phyloP scores from a whole-genome alignment of 2,888 invertebrate genomes.

The Caenorhabditis sp. region DNA sequence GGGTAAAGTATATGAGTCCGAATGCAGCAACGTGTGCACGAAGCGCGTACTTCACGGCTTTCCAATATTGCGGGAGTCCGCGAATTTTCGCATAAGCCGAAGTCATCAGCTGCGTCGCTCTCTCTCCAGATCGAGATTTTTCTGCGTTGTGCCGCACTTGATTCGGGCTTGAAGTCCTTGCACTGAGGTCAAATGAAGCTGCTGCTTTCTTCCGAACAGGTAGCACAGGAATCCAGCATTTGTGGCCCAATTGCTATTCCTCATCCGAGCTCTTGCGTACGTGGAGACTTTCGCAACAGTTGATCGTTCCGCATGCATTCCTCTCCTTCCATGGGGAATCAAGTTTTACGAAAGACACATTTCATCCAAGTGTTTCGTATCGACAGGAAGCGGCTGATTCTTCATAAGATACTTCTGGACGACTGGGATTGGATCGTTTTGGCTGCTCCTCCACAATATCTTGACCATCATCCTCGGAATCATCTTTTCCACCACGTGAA shows the following conservation, averaged over 20 bases:
- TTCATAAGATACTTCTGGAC: too few species aligned
- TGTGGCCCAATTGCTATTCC: background rate
- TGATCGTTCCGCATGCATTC: background rate
- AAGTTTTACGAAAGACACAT: background rate
- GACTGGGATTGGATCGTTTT: too few species aligned
- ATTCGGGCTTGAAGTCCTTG: background rate
- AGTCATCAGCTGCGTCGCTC: background rate
- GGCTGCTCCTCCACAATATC: background rate
- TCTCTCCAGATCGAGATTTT: background rate
- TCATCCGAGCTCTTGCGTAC: background rate
- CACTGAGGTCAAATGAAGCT: background rate
- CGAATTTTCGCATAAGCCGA: background rate
- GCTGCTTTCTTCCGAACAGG: conserved; percentile 2
- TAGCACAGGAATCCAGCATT: background rate
- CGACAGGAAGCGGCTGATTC: background rate
- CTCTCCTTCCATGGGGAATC: background rate
- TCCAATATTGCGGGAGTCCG: conserved; percentile 24
- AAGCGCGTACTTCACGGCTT: background rate
- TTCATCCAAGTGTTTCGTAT: background rate
- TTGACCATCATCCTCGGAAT: background rate
- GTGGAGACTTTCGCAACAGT: background rate
- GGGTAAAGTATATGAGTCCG: too few species aligned
- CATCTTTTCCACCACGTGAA: background rate
- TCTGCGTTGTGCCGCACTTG: too few species aligned
- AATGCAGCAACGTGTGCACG: conserved; percentile 3